phyloP scores from a whole-genome alignment of 2,888 invertebrate species.

The Hydroisotoma schaefferi region DNA sequence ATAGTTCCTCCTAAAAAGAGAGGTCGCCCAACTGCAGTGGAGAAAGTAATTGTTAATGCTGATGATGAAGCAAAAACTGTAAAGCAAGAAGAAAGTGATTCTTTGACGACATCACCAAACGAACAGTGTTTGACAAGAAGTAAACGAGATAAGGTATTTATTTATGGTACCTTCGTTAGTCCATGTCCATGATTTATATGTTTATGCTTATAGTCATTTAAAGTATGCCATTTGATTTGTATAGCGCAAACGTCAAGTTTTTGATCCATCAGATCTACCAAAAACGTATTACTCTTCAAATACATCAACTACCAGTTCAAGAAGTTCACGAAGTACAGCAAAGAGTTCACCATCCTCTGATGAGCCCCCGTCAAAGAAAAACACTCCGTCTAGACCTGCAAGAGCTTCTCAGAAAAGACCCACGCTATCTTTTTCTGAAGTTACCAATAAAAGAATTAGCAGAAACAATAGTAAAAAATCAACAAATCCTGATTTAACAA shows the following conservation, averaged over 20 bases:
- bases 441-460: background rate
- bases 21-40: background rate
- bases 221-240: conserved; percentile 34
- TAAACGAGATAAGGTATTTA: conserved; percentile 14
- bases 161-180: background rate
- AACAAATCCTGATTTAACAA: no score
- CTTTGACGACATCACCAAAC: background rate
- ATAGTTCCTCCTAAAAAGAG: background rate
- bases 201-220: background rate
- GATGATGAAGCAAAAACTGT: conserved; percentile 1
- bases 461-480: background rate
- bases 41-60: background rate
- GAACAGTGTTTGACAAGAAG: conserved; percentile 11
- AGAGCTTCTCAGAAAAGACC: background rate
- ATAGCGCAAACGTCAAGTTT: conserved; percentile 75
- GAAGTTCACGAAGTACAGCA: conserved; percentile 56
- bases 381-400: background rate
- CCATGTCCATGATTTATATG: background rate
- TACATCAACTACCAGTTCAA: background rate
- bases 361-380: conserved; percentile 10
- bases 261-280: conserved; percentile 74
- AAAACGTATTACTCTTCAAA: conserved; percentile 4
- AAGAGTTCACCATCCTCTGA: conserved; percentile 57
- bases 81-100: conserved; percentile 18
- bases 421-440: background rate